Evolutionary conservation across 1,140 invertebrate genomes (phyloP).

Genomic region (Wiebesia pumilae): DNA sequence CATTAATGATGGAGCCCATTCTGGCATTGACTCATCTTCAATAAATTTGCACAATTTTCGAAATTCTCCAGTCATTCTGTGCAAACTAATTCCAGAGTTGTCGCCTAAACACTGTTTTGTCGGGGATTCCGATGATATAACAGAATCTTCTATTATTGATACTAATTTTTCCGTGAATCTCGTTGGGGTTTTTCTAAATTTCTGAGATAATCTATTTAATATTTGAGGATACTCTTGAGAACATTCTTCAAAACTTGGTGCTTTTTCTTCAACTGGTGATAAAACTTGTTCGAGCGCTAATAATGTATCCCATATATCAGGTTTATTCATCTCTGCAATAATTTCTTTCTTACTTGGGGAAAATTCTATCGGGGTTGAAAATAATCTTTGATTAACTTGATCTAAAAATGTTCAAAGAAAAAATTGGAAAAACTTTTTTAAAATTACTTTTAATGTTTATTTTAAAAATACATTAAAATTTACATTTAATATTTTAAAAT

Average conservation of each 20-base stretch:
- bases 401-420: constrained; percentile 13
- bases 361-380: constrained; percentile 28
- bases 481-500: no score
- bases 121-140: constrained; percentile 53
- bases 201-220: constrained; percentile 61
- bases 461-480: no score
- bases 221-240: constrained; percentile 35
- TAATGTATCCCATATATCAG: constrained; percentile 50
- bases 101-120: constrained; percentile 43
- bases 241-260: constrained; percentile 9
- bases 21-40: constrained; percentile 67
- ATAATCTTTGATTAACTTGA: neutral
- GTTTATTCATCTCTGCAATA: constrained; percentile 32
- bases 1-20: constrained; percentile 55
- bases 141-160: constrained; percentile 66
- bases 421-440: neutral
- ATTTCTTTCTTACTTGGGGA: constrained; percentile 15
- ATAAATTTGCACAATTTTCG: constrained; percentile 67
- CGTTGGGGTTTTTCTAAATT: constrained; percentile 61
- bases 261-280: constrained; percentile 33
- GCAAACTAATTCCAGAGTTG: constrained; percentile 58
- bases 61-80: constrained; percentile 66
- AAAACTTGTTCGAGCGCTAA: constrained; percentile 38
- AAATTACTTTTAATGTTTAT: neutral
- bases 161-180: constrained; percentile 65